phyloP scores from a whole-genome alignment of 2,797 vertebrate genomes.

The Triplophysa yarkandensis region DNA sequence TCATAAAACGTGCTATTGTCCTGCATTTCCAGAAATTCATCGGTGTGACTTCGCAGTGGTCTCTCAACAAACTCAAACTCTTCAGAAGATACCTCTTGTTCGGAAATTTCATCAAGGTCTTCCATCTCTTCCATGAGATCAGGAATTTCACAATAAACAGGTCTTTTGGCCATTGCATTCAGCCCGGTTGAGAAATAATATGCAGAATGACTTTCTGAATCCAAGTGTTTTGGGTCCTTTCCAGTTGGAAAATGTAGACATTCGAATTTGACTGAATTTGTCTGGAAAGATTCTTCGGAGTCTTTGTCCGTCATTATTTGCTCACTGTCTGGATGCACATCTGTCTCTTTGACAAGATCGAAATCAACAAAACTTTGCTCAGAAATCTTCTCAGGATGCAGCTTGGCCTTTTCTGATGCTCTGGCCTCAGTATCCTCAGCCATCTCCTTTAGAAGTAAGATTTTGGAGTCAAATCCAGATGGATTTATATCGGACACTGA shows the following conservation, averaged over 20 bases:
- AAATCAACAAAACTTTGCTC: slow-evolving; percentile 85
- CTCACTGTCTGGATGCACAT: slow-evolving; percentile 54
- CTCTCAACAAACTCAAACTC: slow-evolving; percentile 82
- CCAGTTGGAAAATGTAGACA: slow-evolving; percentile 68
- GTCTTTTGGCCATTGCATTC: slow-evolving; percentile 77
- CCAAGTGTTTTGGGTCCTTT: slow-evolving; percentile 69
- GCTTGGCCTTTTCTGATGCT: slow-evolving; percentile 59
- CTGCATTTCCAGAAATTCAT: slow-evolving; percentile 77
- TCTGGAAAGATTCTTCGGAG: slow-evolving; percentile 64
- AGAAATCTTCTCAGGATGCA: slow-evolving; percentile 70
- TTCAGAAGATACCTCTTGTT: slow-evolving; percentile 79
- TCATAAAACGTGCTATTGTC: slow-evolving; percentile 76
- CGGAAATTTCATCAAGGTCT: slow-evolving; percentile 70
- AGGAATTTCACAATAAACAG: slow-evolving; percentile 68
- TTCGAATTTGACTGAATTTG: slow-evolving; percentile 64
- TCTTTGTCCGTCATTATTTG: slow-evolving; percentile 61
- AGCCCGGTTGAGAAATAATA: slow-evolving; percentile 78
- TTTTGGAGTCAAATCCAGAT: slow-evolving; percentile 81
- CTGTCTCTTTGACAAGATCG: slow-evolving; percentile 89
- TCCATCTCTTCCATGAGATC: slow-evolving; percentile 65
- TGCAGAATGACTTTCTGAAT: slow-evolving; percentile 77
- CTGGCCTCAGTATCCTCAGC: slow-evolving; percentile 71
- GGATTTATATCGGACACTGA: slow-evolving; percentile 81
- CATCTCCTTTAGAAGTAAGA: slow-evolving; percentile 76
- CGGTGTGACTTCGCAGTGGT: slow-evolving; percentile 72